phyloP scores from a whole-genome alignment of 1,140 invertebrate species.

The Drosophila kepulauana region DNA sequence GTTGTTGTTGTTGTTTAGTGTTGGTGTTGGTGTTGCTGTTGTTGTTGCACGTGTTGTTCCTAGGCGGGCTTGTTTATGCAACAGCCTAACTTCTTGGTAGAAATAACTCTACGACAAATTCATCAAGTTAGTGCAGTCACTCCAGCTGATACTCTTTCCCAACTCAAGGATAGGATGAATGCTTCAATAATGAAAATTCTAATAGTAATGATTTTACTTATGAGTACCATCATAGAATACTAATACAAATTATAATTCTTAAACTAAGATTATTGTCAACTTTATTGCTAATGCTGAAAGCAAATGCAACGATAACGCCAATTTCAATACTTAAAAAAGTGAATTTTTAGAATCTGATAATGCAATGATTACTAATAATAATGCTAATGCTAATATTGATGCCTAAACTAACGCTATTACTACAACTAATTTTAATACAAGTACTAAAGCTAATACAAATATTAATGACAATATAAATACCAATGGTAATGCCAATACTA shows the following conservation, averaged over 20 bases:
- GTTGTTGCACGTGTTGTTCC: constrained; percentile 75
- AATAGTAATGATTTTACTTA: not conserved
- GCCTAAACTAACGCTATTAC: too few relatives aligned
- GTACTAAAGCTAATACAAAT: not conserved
- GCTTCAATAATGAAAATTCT: not conserved
- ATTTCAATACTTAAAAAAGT: too few relatives aligned
- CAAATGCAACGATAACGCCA: too few relatives aligned
- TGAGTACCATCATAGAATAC: not conserved
- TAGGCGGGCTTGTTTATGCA: constrained; percentile 70
- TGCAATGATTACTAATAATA: too few relatives aligned
- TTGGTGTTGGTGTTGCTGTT: constrained; percentile 61
- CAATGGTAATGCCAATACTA: too few relatives aligned
- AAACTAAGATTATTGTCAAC: too few relatives aligned
- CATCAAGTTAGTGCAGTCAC: constrained; percentile 55
- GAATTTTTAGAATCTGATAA: too few relatives aligned
- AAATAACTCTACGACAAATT: constrained; percentile 76
- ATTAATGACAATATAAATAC: not conserved
- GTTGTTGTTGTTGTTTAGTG: constrained; percentile 61
- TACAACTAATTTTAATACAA: too few relatives aligned
- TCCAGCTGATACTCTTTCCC: constrained; percentile 28
- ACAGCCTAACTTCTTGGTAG: constrained; percentile 74
- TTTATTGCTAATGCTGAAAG: too few relatives aligned
- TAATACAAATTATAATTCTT: too few relatives aligned
- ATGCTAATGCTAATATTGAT: too few relatives aligned
- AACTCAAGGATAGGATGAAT: not conserved